Base-by-base conservation (phyloP, 2,113 vertebrate species). In the Urocitellus parryii region DNA sequence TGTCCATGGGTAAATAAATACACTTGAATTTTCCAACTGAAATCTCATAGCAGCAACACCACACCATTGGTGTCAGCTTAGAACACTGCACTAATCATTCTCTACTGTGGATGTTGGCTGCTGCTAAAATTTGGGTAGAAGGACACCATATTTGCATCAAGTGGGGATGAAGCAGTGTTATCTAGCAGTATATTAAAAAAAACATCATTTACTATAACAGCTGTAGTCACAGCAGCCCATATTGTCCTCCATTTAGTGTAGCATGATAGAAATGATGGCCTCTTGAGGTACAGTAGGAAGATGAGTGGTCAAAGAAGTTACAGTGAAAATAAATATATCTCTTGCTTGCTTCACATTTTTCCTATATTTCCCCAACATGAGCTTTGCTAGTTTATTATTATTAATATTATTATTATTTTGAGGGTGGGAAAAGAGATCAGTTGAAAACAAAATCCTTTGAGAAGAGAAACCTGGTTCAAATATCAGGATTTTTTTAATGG, bases 401-500 rank as follows among this genome's bases (percentile, higher is more conserved):
- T 27, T 53, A 20, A 45, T 45, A 45, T 24, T 25, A 58, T 48
- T 67, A 32, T 7, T 70, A 61, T n/a, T 95, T 74, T 93, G 68
- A 93, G 37, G 27, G 53, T 76, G 27, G 68, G 34, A 29, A 82
- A 92, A 79, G 39, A 25, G 61, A 32, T 97, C 67, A 78, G 53
- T n/a, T 96, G 65, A 90, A 97, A 93, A 80, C n/a, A 82, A 87
- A 93, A 94, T 51, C 24, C 73, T 92, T 91, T 93, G 48, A 95
- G 78, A 95, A 89, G 14, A 85, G 42, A 91, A 97, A 91, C 8
- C 56, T 73, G 63, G 56, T 93, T 95, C 82, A 93, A 81, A 94
- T 16, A 61, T 86, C n/a, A 25, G 70, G 51, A 63, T 65, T 39
- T 72, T 93, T 51, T 85, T 72, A 96, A 88, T 93, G 80, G n/a